Evolutionary conservation across 92 coral and sea anemone species (phyloP).

Genomic region (Chrysogorgia sp.): DNA sequence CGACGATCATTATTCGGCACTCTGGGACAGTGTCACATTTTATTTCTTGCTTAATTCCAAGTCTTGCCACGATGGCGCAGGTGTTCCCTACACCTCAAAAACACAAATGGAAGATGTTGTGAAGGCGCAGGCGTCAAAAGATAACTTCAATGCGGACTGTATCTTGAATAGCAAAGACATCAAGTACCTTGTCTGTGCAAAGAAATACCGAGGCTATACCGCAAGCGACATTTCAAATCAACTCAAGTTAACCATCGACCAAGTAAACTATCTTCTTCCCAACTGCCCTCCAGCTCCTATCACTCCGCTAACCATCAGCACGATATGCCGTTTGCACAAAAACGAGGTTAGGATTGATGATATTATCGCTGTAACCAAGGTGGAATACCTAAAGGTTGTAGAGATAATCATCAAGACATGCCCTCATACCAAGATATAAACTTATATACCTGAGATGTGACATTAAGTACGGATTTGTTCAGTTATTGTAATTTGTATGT

Average conservation of each 20-base stretch:
- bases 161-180: conserved; percentile 63
- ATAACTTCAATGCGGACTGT: conserved; percentile 54
- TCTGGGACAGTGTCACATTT: conserved; percentile 1
- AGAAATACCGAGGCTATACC: conserved; percentile 38
- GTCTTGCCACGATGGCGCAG: conserved; percentile 46
- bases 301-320: conserved; percentile 36
- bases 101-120: conserved; percentile 44
- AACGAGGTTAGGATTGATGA: conserved; percentile 6
- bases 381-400: conserved; percentile 1
- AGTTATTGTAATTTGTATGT: too few species aligned
- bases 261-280: conserved; percentile 47
- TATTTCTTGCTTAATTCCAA: conserved; percentile 32
- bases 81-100: conserved; percentile 55
- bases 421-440: too few species aligned
- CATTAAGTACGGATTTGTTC: too few species aligned
- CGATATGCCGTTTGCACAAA: conserved; percentile 36
- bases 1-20: conserved; percentile 14
- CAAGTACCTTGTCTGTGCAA: conserved; percentile 50
- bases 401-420: conserved; percentile 8
- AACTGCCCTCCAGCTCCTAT: conserved; percentile 52
- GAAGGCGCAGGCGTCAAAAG: conserved; percentile 38
- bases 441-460: too few species aligned
- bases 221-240: conserved; percentile 29
- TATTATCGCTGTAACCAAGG: background rate
- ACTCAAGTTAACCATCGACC: conserved; percentile 37